Conservation (phyloP, 1,140 invertebrate genomes). For the Bombus affinis region DNA sequence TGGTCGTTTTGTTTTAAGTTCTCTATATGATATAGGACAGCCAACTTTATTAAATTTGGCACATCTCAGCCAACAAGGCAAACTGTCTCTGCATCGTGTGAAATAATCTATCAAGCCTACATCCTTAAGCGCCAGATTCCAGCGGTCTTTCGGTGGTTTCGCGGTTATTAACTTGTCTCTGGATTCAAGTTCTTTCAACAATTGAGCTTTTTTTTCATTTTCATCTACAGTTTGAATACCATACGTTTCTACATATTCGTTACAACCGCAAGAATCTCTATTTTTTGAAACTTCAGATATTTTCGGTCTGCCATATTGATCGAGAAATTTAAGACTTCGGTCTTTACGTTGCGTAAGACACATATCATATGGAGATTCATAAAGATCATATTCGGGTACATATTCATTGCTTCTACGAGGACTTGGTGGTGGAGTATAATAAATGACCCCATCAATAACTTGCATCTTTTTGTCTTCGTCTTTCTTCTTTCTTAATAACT, state of each 20-base stretch:
- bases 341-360: constrained; percentile 46
- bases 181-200: background rate
- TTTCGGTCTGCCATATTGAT: constrained; percentile 39
- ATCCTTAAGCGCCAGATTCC: constrained; percentile 62
- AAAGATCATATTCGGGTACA: constrained; percentile 75
- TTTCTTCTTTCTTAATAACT: constrained; percentile 26
- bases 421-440: constrained; percentile 70
- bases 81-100: constrained; percentile 42
- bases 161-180: constrained; percentile 32
- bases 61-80: constrained; percentile 65
- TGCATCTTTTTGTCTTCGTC: constrained; percentile 25
- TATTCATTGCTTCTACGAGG: constrained; percentile 73
- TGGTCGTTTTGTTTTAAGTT: constrained; percentile 67
- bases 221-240: background rate
- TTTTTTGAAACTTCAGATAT: constrained; percentile 18
- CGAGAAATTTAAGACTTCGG: constrained; percentile 32
- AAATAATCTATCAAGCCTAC: constrained; percentile 63
- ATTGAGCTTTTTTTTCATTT: background rate
- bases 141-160: constrained; percentile 50
- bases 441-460: constrained; percentile 69
- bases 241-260: constrained; percentile 13
- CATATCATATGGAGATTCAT: constrained; percentile 64
- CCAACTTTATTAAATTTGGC: constrained; percentile 40
- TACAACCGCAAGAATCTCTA: constrained; percentile 35
- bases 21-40: background rate